Evolutionary conservation across 2,113 vertebrate genomes (phyloP).

Genomic region (human (Homo sapiens)): DNA sequence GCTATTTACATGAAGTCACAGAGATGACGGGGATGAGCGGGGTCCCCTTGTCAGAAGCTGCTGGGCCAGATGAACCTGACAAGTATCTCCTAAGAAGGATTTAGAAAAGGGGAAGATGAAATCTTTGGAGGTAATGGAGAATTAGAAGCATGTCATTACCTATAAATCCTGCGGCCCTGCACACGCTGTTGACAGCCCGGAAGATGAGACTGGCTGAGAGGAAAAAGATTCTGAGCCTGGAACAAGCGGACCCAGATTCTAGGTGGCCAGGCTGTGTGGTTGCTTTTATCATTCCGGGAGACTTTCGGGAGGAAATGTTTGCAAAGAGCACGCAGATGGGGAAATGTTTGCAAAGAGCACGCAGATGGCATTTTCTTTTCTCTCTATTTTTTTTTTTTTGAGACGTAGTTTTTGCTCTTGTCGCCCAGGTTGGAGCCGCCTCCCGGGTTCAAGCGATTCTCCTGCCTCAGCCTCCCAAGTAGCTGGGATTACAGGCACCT

Average conservation of each 20-base stretch:
- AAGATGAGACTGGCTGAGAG: accelerated
- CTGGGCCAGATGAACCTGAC: background rate
- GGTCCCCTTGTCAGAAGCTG: background rate
- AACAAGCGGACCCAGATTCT: accelerated
- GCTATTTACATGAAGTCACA: background rate
- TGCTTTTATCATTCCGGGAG: accelerated
- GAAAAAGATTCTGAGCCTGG: too few species aligned
- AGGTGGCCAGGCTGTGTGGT: background rate
- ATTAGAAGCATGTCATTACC: background rate
- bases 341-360: accelerated
- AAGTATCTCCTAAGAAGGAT: background rate
- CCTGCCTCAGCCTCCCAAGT: too few species aligned
- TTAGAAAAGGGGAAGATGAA: background rate
- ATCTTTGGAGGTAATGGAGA: background rate
- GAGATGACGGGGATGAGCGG: background rate
- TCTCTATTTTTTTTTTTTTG: too few species aligned
- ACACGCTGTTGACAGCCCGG: background rate
- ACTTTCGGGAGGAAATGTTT: background rate
- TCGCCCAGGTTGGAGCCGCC: too few species aligned
- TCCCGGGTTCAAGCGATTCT: too few species aligned
- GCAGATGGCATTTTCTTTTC: background rate
- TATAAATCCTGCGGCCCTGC: background rate
- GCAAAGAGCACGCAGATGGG: accelerated
- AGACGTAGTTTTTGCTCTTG: too few species aligned
- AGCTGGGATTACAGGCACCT: too few species aligned